Evolutionary conservation across 2,113 vertebrate genomes (phyloP).

Genomic region (Budorcas taxicolor): DNA sequence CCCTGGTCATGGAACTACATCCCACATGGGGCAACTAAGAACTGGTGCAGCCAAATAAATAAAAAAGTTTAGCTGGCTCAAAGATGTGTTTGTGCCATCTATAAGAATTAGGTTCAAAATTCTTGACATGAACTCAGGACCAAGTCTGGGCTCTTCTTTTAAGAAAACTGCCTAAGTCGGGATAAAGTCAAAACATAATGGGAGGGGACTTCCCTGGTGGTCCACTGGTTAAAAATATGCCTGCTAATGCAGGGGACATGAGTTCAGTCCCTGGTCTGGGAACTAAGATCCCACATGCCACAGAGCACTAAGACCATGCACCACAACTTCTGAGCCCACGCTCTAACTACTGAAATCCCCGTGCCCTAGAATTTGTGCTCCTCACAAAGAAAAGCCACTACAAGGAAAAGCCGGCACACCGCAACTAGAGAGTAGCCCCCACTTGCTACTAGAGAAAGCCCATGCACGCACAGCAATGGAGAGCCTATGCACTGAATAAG

Average conservation of each 20-base stretch:
- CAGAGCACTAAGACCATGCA: background rate
- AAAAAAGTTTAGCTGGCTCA: background rate
- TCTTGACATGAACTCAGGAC: background rate
- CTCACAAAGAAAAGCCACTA: background rate
- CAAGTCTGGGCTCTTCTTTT: background rate
- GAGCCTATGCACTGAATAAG: background rate
- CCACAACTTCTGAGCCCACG: background rate
- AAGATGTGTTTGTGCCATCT: background rate
- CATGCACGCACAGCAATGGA: background rate
- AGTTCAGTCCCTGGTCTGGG: background rate
- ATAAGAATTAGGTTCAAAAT: background rate
- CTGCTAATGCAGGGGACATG: background rate
- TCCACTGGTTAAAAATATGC: background rate
- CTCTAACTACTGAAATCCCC: background rate
- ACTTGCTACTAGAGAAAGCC: background rate
- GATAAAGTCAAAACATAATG: background rate
- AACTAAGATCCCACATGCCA: background rate
- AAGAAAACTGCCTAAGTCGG: background rate
- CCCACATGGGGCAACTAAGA: background rate
- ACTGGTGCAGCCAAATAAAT: background rate
- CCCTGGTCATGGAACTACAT: background rate
- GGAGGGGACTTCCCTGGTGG: background rate
- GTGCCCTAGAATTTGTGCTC: background rate
- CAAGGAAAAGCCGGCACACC: fast-evolving
- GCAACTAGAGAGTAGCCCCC: background rate